Evolutionary conservation across 2,113 vertebrate species (phyloP).

Genomic region (Odontophorus gujanensis): DNA sequence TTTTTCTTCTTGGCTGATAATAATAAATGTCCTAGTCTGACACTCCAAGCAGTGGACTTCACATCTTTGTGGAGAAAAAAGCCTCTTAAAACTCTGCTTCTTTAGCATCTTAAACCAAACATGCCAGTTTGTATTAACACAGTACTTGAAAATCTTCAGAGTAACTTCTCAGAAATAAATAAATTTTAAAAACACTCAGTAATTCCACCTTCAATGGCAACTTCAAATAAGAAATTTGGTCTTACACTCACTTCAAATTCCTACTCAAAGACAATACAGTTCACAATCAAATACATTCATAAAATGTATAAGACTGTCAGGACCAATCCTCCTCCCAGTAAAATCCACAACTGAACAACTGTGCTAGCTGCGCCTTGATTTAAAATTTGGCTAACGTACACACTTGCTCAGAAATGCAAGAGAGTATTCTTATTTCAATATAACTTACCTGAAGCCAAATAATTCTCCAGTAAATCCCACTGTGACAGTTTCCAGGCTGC

Average conservation of each 20-base stretch:
- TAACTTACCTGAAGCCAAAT: conserved; percentile 88
- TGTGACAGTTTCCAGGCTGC: conserved; percentile 96
- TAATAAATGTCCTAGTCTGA: conserved; percentile 90
- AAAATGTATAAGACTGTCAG: neutral
- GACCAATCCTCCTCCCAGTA: neutral
- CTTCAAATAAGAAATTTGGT: neutral
- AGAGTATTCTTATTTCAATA: neutral
- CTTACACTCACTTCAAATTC: neutral
- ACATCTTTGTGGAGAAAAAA: conserved; percentile 76
- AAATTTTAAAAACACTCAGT: neutral
- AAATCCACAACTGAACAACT: neutral
- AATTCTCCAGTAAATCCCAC: conserved; percentile 95
- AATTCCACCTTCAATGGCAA: neutral
- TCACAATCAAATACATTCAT: neutral
- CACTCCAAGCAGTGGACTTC: conserved; percentile 92
- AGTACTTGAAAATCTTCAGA: neutral
- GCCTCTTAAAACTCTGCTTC: neutral
- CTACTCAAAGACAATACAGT: neutral
- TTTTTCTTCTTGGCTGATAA: conserved; percentile 92
- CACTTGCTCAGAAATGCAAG: neutral
- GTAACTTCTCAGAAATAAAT: neutral
- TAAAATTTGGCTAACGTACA: conserved; percentile 9
- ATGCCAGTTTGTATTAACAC: neutral
- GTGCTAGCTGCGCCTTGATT: neutral
- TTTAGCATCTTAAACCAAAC: neutral